These are phyloP conservation scores for Henricia sp. DNA, from an alignment of 53 echinoderm and acorn worm genomes.

Conservation along the genomic window DNA sequence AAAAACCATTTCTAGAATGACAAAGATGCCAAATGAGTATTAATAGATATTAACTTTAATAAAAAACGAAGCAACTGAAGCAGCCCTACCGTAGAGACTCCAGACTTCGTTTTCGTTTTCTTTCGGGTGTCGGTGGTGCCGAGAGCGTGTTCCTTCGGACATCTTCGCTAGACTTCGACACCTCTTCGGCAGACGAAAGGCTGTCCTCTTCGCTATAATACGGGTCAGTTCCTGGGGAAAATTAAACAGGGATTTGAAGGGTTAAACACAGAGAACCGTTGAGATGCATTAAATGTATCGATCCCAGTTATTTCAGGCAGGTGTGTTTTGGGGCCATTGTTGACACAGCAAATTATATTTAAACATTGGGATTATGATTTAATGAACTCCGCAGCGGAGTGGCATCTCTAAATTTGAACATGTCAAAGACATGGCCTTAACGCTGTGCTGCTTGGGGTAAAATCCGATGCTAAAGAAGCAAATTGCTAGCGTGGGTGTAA, in stretches of 20 bases:
- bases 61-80: too few relatives aligned
- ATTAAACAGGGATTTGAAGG: background rate
- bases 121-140: conserved; percentile 52
- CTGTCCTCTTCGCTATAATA: conserved; percentile 93
- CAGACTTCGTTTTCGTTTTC: conserved; percentile 75
- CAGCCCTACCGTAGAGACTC: conserved; percentile 76
- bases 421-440: too few relatives aligned
- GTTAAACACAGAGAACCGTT: background rate
- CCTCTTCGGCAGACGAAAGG: conserved; percentile 80
- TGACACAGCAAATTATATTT: background rate
- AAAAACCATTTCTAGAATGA: too few relatives aligned
- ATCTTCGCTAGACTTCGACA: conserved; percentile 82
- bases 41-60: too few relatives aligned
- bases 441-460: too few relatives aligned
- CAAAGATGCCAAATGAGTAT: too few relatives aligned
- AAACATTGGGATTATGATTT: too few relatives aligned
- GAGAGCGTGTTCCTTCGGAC: conserved; percentile 53
- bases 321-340: background rate
- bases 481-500: too few relatives aligned
- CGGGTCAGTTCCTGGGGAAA: conserved; percentile 75
- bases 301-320: background rate
- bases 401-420: too few relatives aligned
- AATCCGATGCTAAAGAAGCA: too few relatives aligned
- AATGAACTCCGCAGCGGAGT: too few relatives aligned
- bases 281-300: background rate